Evolutionary conservation across 2,113 vertebrate species (phyloP).

Genomic region (Numenius arquata): DNA sequence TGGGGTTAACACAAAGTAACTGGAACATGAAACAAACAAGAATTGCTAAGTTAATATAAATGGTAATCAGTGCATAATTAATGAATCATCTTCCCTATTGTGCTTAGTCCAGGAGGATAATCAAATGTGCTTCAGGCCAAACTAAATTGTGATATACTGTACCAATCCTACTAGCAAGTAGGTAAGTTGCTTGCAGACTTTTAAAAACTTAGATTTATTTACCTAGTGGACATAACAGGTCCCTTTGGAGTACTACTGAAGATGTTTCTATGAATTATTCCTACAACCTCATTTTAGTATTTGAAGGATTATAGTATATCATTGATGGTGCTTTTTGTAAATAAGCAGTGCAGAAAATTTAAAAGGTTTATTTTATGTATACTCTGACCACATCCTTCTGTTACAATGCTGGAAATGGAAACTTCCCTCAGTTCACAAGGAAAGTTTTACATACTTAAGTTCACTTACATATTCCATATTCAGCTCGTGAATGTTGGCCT

Average conservation of each 20-base stretch:
- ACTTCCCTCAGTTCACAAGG: not conserved
- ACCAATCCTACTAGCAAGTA: not conserved
- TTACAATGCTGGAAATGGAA: not conserved
- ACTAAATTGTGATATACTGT: not conserved
- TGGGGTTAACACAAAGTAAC: not conserved
- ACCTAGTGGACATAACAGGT: not conserved
- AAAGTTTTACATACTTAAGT: not conserved
- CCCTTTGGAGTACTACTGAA: not conserved
- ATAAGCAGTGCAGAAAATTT: not conserved
- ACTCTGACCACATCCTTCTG: not conserved
- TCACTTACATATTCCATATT: not conserved
- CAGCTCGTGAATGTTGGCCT: not conserved
- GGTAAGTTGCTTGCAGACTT: not conserved
- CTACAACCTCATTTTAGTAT: not conserved
- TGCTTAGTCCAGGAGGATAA: not conserved
- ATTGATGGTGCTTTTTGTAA: not conserved
- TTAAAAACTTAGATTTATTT: not conserved
- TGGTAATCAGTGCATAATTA: not conserved
- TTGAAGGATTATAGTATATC: not conserved
- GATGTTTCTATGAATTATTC: slow-evolving; percentile 29
- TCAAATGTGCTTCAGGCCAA: not conserved
- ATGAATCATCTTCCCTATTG: not conserved
- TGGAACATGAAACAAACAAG: not conserved
- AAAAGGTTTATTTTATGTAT: not conserved
- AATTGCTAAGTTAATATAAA: not conserved